Base-by-base conservation (phyloP, 2,797 vertebrate species). In the Manis javanica region DNA sequence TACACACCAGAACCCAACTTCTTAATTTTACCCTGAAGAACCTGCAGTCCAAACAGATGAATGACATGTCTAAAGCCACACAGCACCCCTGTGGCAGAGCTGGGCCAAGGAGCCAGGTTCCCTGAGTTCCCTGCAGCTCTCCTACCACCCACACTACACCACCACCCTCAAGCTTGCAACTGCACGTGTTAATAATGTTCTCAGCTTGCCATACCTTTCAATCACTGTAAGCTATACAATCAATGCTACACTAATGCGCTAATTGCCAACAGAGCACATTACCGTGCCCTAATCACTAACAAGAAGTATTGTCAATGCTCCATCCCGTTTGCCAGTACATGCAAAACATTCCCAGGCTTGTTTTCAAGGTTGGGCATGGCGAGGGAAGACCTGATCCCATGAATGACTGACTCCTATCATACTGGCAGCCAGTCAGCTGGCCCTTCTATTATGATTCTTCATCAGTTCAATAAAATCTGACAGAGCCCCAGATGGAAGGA, bases 181-280 rank as follows among this genome's bases (percentile, higher is more conserved):
- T 69, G 55, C 24, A 29, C 23, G 49, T 23, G 55, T 74, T 55
- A 66, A 46, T 31, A 64, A 86, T 69, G 74, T 21, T 94, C 86
- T 49, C 78, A 77, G 93, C 68, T 37, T 61, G 75, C 71, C 69
- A 84, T 42, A 79, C 91, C 69, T 84, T 91, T 93, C 96, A 59
- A 34, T 95, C 94, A 87, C 77, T 26, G 77, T 59, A 49, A 94
- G 75, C 8, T 18, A 96, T 49, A 72, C 34, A 74, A 64, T 86
- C 92, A 86, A 81, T 49, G 82, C 88, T 88, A 87, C 94, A 75
- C 90, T 79, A 79, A 84, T 61, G 84, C 46, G 61, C 97, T 95
- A 84, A 95, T 96, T 94, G 59, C 77, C 86, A 93, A 68, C 37
- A 39, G 79, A n/a, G 63, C 15, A 5, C 55, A 42, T 75, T 51